These are phyloP conservation scores for Lymantria dispar DNA, from an alignment of 2,888 invertebrate species.

Conservation along the genomic window DNA sequence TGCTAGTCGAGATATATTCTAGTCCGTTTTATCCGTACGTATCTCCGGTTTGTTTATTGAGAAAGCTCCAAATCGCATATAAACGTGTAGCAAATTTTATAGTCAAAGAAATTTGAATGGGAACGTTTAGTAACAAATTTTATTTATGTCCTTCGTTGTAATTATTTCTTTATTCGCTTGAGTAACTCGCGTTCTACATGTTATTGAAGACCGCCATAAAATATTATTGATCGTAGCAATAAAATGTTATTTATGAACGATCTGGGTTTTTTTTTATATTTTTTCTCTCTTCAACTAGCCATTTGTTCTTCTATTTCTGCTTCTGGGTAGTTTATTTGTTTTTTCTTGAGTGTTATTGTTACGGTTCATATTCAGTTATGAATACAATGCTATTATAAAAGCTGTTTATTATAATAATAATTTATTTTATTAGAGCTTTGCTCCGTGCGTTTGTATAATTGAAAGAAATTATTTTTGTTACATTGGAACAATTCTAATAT, in stretches of 20 bases:
- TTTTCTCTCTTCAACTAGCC: constrained; percentile 57
- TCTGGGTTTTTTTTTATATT: constrained; percentile 44
- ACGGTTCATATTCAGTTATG: constrained; percentile 18
- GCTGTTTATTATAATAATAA: background rate
- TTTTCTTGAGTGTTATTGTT: constrained; percentile 18
- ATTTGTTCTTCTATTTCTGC: constrained; percentile 46
- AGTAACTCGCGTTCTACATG: constrained; percentile 64
- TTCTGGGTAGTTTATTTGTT: constrained; percentile 23
- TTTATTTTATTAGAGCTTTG: background rate
- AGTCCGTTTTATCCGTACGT: constrained; percentile 70
- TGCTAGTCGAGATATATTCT: constrained; percentile 68
- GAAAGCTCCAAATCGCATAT: constrained; percentile 44
- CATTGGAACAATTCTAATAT: too few relatives aligned
- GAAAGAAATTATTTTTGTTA: background rate
- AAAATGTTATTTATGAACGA: constrained; percentile 69
- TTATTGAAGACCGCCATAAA: constrained; percentile 78
- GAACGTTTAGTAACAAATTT: constrained; percentile 69
- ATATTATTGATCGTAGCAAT: constrained; percentile 74
- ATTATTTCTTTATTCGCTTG: constrained; percentile 77
- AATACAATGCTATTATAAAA: constrained; percentile 1
- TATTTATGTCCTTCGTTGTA: constrained; percentile 65
- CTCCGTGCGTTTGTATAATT: background rate
- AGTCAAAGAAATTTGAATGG: constrained; percentile 48
- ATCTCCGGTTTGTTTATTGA: constrained; percentile 72
- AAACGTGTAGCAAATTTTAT: constrained; percentile 69